Conservation (phyloP, 2,888 invertebrate species). For the Pristionchus mayeri region DNA sequence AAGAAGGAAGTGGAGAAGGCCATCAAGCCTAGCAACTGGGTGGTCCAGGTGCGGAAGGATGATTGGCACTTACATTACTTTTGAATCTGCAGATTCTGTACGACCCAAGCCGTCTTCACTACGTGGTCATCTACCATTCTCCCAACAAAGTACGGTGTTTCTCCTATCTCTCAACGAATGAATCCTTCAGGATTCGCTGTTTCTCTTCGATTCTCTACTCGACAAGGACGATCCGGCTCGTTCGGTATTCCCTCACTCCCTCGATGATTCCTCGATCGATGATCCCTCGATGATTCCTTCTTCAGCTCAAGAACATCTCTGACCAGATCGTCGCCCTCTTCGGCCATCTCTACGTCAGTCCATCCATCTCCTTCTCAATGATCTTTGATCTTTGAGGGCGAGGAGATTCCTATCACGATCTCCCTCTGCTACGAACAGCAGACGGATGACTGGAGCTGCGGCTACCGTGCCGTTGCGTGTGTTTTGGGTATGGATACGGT, state of each 20-base stretch:
- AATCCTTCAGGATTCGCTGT: neutral
- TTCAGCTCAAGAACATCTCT: neutral
- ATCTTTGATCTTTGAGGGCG: constrained; percentile 24
- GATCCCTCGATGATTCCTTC: neutral
- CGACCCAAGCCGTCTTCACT: constrained; percentile 26
- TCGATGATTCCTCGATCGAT: too few species aligned
- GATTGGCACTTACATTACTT: neutral
- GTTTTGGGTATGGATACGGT: neutral
- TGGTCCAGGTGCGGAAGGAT: constrained; percentile 9
- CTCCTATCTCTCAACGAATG: neutral
- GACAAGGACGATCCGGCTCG: neutral
- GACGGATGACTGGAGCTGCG: constrained; percentile 41
- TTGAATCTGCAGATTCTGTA: constrained; percentile 31
- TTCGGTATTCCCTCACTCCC: too few species aligned
- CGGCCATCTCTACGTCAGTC: constrained; percentile 18
- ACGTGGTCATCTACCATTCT: constrained; percentile 10
- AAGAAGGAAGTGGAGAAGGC: constrained; percentile 25
- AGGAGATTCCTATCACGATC: neutral
- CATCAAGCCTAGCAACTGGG: neutral
- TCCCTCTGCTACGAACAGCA: constrained; percentile 3
- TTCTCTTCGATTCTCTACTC: constrained; percentile 21
- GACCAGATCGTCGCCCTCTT: constrained; percentile 5
- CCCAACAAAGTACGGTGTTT: neutral
- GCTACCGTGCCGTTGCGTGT: constrained; percentile 38
- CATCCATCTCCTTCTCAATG: neutral